phyloP scores from a whole-genome alignment of 30 jellyfish, hydroid and myxozoan genomes.

The Phacellophora camtschatica region DNA sequence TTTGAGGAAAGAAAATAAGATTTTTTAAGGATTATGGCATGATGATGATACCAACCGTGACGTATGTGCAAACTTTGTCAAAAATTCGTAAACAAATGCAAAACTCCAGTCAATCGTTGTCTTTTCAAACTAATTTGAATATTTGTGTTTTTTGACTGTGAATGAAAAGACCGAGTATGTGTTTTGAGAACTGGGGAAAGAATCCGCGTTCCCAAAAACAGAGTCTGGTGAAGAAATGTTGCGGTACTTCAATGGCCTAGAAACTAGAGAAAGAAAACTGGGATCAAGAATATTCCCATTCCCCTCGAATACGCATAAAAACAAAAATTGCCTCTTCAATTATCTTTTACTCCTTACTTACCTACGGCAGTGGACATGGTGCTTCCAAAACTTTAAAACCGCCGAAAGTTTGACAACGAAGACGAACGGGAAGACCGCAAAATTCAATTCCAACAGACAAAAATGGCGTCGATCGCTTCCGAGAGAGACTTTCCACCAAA shows the following conservation, averaged over 20 bases:
- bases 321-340: neutral
- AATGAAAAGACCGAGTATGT: neutral
- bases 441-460: no score
- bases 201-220: conserved; percentile 40
- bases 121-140: neutral
- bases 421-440: no score
- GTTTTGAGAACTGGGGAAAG: conserved; percentile 39
- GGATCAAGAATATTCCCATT: conserved; percentile 60
- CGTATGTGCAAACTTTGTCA: no score
- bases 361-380: conserved; percentile 25
- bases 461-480: no score
- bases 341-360: neutral
- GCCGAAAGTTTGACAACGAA: no score
- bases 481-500: no score
- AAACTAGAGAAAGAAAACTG: conserved; percentile 66
- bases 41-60: no score
- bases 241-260: conserved; percentile 70
- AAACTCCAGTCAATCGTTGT: no score
- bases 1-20: no score
- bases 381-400: no score
- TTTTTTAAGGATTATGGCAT: no score
- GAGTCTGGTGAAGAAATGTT: conserved; percentile 81
- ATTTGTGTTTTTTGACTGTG: neutral
- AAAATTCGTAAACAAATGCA: no score
- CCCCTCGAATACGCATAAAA: conserved; percentile 18